phyloP scores from a whole-genome alignment of 2,888 invertebrate species.

The Caenorhabditis panamensis region DNA sequence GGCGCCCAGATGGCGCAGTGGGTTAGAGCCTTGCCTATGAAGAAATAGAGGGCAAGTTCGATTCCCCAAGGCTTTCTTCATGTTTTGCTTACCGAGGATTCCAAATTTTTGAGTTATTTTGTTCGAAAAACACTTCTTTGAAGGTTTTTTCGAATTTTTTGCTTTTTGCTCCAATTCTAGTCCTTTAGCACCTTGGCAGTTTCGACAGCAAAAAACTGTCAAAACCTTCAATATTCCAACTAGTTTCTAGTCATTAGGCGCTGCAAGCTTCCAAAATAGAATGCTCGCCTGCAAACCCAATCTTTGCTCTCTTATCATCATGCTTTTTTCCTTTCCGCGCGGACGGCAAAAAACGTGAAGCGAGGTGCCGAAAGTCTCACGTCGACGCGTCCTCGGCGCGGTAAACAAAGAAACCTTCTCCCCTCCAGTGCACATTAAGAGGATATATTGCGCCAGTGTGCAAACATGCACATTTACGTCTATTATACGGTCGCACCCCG shows the following conservation, averaged over 20 bases:
- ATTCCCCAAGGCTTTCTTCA: background rate
- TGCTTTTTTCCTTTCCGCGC: constrained; percentile 2
- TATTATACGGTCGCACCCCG: constrained; percentile 40
- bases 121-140: too few relatives aligned
- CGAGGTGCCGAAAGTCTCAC: constrained; percentile 55
- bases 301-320: constrained; percentile 50
- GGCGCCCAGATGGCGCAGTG: too few relatives aligned
- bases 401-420: constrained; percentile 40
- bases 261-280: constrained; percentile 25
- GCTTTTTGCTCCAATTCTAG: too few relatives aligned
- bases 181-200: too few relatives aligned
- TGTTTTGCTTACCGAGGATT: background rate
- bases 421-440: constrained; percentile 46
- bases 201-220: too few relatives aligned
- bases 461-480: constrained; percentile 61
- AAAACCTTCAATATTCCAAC: too few relatives aligned
- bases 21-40: too few relatives aligned
- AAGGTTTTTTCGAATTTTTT: too few relatives aligned
- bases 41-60: background rate
- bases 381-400: too few relatives aligned
- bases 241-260: too few relatives aligned
- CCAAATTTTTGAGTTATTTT: too few relatives aligned
- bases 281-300: constrained; percentile 16
- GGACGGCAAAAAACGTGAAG: constrained; percentile 20
- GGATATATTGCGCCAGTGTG: constrained; percentile 59